Evolutionary conservation across 2,888 invertebrate genomes (phyloP), one percentile per base, ranked within the genome.

Genomic region (Eupithecia exiguata): DNA sequence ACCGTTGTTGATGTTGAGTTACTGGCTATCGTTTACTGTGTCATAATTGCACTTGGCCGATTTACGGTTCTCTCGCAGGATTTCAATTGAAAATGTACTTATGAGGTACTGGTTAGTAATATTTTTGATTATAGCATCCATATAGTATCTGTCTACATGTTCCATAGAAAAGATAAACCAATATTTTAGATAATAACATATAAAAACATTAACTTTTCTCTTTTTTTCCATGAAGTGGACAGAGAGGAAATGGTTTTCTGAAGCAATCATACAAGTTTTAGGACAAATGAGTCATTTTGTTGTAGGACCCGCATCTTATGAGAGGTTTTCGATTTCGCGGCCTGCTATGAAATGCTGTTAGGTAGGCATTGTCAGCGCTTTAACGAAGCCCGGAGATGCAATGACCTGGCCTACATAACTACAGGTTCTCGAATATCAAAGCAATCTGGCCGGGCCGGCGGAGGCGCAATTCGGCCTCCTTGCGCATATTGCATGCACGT

Each of bases 401-500:
- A 86, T 88, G 88, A 86, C 84, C 88, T 88, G 88, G 87, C 83
- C 87, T 88, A 88, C 87, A 88, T 88, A 86, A 84, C 72, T 65
- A 71, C 69, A 78, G 68, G 63, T 65, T 65, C 84, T 89, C 84
- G 87, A 89, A 87, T 92, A 92, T 93, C 94, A 93, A 94, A 93
- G 93, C 93, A 88, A 92, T 91, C 91, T 88, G 87, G 84, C 80
- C 82, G 84, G 87, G 83, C 86, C 58, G 85, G 86, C 86, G 84
- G 88, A 91, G 90, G 88, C 89, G 90, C 91, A 92, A 92, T 93
- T 92, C 89, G 91, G 91, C 87, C 92, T 93, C 93, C 94, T 94
- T 94, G 93, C 93, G 94, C 92, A 94, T 93, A 94, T 94, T 93
- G 94, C 93, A 94, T 94, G 91, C 94, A 94, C 94, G 93, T 94